Base-by-base conservation (phyloP, 2,797 vertebrate species). In the Adrianichthys oophorus region DNA sequence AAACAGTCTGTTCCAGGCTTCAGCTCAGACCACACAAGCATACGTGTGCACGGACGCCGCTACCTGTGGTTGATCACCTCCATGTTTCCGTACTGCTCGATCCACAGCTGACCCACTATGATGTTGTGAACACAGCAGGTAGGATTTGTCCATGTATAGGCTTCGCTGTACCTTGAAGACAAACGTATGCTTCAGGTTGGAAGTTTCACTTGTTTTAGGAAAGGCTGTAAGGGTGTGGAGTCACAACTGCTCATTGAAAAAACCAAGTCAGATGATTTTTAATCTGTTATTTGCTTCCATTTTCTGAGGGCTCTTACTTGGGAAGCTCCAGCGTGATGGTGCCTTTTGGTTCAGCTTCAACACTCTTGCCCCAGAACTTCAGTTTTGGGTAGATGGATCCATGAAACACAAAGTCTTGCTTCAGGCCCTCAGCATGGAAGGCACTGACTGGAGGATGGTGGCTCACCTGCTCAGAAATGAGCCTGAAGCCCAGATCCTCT, bases 331-430 rank as follows among this genome's bases (percentile, higher is more conserved):
- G 87, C 4, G 96, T 99, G 86, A 99, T 98, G 7, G 90, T 91
- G 62, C 98, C 98, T 87, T 95, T 96, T 0, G 98, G 98, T 70
- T 99, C 98, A 0, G 98, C 98, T 88, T 99, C 96, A 56, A 99
- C 96, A 0, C 97, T 98, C 81, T 99, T 99, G 1, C 98, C 98
- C 98, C 97, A 99, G 86, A 99, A 99, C 74, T 98, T 99, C 46
- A 99, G 95, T 82, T 98, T 99, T 43, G 98, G 98, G 76, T 98
- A 98, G 79, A 99, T 95, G 51, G 98, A 98, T 62, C 98, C 98
- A 49, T 99, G 96, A 80, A 99, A 99, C 62, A 96, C 91, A 83
- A 99, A 99, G 85, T 98, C 94, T 0, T 93, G 91, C 73, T 93
- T 91, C 62, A 98, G 84, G 21, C 97, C 95, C 88, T 98, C 96